phyloP scores from a whole-genome alignment of 2,797 vertebrate species.

The Echiichthys vipera region DNA sequence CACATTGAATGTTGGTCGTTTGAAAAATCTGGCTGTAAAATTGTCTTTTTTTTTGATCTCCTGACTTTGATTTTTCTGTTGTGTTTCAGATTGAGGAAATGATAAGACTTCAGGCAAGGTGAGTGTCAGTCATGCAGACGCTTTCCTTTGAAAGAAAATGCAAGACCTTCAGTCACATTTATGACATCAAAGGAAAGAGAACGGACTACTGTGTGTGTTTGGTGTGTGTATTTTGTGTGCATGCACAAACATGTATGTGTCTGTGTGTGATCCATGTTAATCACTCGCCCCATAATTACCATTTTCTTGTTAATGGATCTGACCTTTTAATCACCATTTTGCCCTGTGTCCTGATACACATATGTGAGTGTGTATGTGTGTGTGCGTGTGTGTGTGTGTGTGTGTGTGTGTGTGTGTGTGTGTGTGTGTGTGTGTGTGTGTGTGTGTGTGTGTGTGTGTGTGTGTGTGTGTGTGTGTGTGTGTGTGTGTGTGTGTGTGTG shows the following conservation, averaged over 20 bases:
- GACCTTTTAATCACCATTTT: constrained; percentile 75
- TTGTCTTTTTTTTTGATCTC: background rate
- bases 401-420: background rate
- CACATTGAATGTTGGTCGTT: background rate
- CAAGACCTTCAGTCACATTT: background rate
- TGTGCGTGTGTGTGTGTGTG: constrained; percentile 8
- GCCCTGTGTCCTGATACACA: constrained; percentile 35
- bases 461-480: background rate
- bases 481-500: background rate
- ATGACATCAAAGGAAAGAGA: background rate
- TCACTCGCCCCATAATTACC: constrained; percentile 66
- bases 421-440: constrained; percentile 1
- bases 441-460: background rate
- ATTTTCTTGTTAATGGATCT: constrained; percentile 71
- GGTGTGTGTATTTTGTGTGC: background rate
- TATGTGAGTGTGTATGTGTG: background rate
- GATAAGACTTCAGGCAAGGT: background rate
- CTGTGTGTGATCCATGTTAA: constrained; percentile 51
- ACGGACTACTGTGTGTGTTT: background rate
- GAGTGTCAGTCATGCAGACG: background rate
- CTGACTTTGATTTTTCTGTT: background rate
- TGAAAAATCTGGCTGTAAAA: background rate
- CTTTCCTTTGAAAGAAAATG: background rate
- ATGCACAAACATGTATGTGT: constrained; percentile 1
- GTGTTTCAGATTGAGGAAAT: background rate